phyloP scores from a whole-genome alignment of 2,888 invertebrate species.

The Microchrysa polita region DNA sequence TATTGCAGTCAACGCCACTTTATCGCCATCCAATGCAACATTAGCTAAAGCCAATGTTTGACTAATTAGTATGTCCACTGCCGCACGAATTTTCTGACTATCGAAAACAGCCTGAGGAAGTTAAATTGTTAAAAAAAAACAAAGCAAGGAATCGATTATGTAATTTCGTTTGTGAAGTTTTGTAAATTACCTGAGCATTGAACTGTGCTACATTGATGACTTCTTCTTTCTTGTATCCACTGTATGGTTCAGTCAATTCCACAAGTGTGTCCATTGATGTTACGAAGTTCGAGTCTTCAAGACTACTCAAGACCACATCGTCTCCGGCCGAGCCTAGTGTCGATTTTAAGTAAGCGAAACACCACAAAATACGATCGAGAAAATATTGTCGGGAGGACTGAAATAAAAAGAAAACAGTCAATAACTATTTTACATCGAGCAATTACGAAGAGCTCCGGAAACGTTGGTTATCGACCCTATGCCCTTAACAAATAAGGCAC shows the following conservation, averaged over 20 bases:
- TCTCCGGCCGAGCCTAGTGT: slow-evolving; percentile 45
- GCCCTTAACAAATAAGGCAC: too few species aligned
- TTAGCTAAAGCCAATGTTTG: slow-evolving; percentile 62
- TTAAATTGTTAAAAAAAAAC: not conserved
- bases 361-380: slow-evolving; percentile 60
- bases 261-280: slow-evolving; percentile 57
- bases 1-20: slow-evolving; percentile 59
- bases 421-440: too few species aligned
- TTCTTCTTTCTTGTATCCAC: slow-evolving; percentile 53
- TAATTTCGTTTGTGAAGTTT: not conserved
- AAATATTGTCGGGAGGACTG: slow-evolving; percentile 60
- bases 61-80: slow-evolving; percentile 57
- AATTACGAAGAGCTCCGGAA: too few species aligned
- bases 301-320: not conserved
- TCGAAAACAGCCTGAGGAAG: slow-evolving; percentile 51
- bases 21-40: slow-evolving; percentile 59
- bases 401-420: too few species aligned
- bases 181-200: slow-evolving; percentile 49
- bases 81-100: slow-evolving; percentile 57
- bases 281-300: slow-evolving; percentile 56
- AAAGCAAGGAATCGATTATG: not conserved
- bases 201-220: slow-evolving; percentile 48
- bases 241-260: slow-evolving; percentile 56
- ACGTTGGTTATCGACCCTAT: too few species aligned
- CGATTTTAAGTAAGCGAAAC: slow-evolving; percentile 57